phyloP scores from a whole-genome alignment of 2,113 vertebrate species.

The Tachuris rubrigastra region DNA sequence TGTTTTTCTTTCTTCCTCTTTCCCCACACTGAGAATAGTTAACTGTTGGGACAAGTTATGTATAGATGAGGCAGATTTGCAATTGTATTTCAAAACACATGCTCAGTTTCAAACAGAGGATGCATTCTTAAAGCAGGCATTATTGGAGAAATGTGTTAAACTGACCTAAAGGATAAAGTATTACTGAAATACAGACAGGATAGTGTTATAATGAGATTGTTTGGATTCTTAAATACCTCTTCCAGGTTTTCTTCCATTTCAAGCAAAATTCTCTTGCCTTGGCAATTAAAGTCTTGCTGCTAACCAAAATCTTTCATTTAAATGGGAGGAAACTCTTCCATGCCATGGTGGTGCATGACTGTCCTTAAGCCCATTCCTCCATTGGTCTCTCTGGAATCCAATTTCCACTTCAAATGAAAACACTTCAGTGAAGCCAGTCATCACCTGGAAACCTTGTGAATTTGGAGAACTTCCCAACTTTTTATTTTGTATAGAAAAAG shows the following conservation, averaged over 20 bases:
- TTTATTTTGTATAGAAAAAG: not conserved
- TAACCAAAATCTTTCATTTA: not conserved
- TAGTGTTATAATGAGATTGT: not conserved
- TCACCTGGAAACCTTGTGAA: not conserved
- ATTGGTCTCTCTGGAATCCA: not conserved
- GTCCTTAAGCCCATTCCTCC: not conserved
- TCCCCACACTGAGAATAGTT: not conserved
- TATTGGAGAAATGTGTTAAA: not conserved
- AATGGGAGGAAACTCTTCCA: not conserved
- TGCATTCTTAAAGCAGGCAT: not conserved
- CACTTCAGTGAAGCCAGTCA: not conserved
- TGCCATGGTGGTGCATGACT: not conserved
- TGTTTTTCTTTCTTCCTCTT: not conserved
- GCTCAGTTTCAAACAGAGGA: not conserved
- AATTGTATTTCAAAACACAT: not conserved
- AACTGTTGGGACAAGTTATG: not conserved
- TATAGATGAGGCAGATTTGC: not conserved
- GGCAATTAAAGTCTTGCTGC: not conserved
- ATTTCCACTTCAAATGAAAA: not conserved
- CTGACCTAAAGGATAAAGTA: not conserved
- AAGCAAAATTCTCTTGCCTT: not conserved
- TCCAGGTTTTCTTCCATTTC: not conserved
- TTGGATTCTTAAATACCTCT: not conserved
- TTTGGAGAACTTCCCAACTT: not conserved
- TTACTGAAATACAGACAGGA: not conserved